A percentile compares a stretch with the other conserved stretches of the same genome.
These are phyloP conservation scores for Sinopyrophorus schimmeli DNA, from an alignment of 2,888 invertebrate genomes.

Conservation along the genomic window DNA sequence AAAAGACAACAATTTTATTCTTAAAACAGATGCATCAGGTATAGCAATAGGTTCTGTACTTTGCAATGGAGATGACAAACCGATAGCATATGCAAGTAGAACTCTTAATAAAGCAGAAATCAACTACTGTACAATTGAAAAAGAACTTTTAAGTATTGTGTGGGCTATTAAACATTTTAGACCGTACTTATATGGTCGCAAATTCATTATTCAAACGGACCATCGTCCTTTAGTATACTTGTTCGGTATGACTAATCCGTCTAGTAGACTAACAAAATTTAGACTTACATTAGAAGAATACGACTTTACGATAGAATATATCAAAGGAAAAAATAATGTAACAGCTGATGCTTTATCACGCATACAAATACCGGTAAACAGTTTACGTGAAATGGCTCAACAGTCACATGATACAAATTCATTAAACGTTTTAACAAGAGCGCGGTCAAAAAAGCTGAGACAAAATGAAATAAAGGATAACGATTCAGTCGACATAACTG, in stretches of 20 bases:
- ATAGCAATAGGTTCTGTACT: conserved; percentile 17
- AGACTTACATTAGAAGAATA: conserved; percentile 37
- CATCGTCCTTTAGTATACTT: conserved; percentile 38
- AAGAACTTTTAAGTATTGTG: conserved; percentile 36
- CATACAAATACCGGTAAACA: neutral
- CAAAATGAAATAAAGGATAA: neutral
- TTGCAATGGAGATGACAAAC: conserved; percentile 11
- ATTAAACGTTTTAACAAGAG: neutral
- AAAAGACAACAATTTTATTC: conserved; percentile 9
- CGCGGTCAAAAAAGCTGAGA: neutral
- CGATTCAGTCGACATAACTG: neutral
- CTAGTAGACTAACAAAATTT: conserved; percentile 38
- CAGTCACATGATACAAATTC: too few species aligned
- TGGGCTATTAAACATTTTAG: conserved; percentile 37
- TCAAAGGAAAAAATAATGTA: conserved; percentile 35
- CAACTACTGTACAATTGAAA: conserved; percentile 36
- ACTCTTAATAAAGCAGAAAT: conserved; percentile 36
- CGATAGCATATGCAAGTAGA: conserved; percentile 24
- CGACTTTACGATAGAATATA: conserved; percentile 34
- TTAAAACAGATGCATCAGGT: conserved; percentile 18
- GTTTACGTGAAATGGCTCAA: too few species aligned
- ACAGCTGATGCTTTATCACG: conserved; percentile 21
- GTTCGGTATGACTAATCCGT: conserved; percentile 35
- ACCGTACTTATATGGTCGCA: conserved; percentile 30
- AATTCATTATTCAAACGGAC: conserved; percentile 34